Evolutionary conservation across 2,797 vertebrate species (phyloP), one percentile per base, ranked within the genome.

Genomic region (Thripadectes ignobilis): DNA sequence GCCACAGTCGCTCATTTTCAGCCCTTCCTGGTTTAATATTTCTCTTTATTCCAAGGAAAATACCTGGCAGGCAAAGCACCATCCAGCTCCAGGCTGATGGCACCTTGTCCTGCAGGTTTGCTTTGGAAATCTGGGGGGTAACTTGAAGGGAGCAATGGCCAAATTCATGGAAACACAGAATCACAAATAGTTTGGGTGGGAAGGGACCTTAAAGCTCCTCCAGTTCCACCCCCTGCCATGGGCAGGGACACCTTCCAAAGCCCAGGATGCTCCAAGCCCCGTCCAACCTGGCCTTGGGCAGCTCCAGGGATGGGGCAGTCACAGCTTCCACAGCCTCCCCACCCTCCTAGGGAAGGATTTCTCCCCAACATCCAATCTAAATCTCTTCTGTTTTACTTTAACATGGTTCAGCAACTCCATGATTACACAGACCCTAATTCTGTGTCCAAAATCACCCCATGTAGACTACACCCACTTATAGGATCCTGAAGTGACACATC

Each of bases 311-410:
- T 54, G 51, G 58, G 30, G 8, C 45, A 65, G 79, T 24, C 51
- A 7, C 51, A 58, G 39, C 29, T 77, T 0, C 46, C 61, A 61
- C 76, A 38, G 39, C 11, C 3, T 61, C 0, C 0, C 12, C 54
- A 36, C 13, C 32, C 41, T 66, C 34, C 1, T 39, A 54, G 15
- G 21, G 66, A 59, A 54, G 0, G 26, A 72, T 59, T 78, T 12
- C 34, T 65, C 27, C 22, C 41, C n/a, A 27, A 26, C 18, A 19
- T 34, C n/a, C 3, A 36, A 78, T 30, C 34, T 24, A 5, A 41
- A 66, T 19, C 32, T 46, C 11, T 34, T 66, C 32, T 24, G 39
- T 45, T 43, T 63, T 63, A 63, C 30, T 63, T 63, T 32, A 17
- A 46, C 26, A 34, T n/a, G 21, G 65, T 90, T 86, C 20, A 78